Evolutionary conservation across 2,797 vertebrate species (phyloP), one percentile per base, ranked within the genome.

Genomic region (Menidia menidia): DNA sequence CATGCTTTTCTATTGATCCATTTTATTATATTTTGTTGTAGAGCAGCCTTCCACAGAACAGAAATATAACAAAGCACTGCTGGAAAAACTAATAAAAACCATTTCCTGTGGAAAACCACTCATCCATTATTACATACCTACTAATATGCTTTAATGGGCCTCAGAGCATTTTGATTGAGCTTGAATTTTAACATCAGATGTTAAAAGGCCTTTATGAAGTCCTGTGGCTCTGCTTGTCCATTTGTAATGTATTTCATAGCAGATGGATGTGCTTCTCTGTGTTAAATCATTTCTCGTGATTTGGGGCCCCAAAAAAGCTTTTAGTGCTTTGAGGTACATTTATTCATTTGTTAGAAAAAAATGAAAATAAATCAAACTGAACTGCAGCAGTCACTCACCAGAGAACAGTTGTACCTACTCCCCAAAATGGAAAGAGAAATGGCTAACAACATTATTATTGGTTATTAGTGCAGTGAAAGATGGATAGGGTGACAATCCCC

Each of bases 241-340:
- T 82, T 88, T 83, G 68, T 51, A 44, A 58, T 58, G 68, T 73
- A 67, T 77, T 43, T 43, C 55, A 48, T 56, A 55, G 60, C 81
- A 87, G 81, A 79, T 80, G 69, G 71, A 86, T 78, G 59, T 15
- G 18, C 63, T 50, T 73, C 77, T 60, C 76, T 50, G 74, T 73
- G 56, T 63, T 56, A 63, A 89, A 90, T 91, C 76, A 82, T 78
- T 83, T 68, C 56, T 87, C 74, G 83, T 86, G 87, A 85, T 83
- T 74, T 72, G 5, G 19, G 15, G 54, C 59, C 45, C 66, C 50
- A 87, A 71, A 61, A 74, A 84, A 77, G 85, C 84, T 89, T 89
- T 90, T 86, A 89, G 85, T 71, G 81, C 77, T 80, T 54, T 0
- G 67, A 72, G 77, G 71, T 82, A 59, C 81, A 78, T 83, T 75